Evolutionary conservation across 1,140 invertebrate species (phyloP).

Genomic region (Atta texana): DNA sequence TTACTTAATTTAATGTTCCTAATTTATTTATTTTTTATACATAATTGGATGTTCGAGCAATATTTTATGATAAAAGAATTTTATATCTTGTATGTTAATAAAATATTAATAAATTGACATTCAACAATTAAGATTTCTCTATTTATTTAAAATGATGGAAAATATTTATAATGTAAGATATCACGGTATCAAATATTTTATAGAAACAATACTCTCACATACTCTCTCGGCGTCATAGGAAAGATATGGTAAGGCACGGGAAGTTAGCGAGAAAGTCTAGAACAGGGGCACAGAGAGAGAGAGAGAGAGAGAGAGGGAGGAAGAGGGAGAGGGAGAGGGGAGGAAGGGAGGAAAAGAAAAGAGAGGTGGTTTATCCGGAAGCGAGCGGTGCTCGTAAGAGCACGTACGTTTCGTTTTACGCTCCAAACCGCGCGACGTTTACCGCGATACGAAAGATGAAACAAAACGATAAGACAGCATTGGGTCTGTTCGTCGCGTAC

Average conservation of each 20-base stretch:
- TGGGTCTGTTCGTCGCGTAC: background rate
- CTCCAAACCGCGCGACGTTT: slow-evolving; percentile 42
- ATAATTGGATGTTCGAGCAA: background rate
- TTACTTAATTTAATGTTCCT: background rate
- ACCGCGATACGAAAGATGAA: slow-evolving; percentile 67
- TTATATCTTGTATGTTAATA: background rate
- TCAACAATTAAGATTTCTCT: background rate
- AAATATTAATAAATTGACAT: background rate
- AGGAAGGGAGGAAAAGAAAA: too few relatives aligned
- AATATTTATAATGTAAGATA: background rate
- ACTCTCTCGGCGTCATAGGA: background rate
- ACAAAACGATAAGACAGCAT: slow-evolving; percentile 63
- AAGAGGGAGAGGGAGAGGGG: background rate
- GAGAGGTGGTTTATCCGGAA: slow-evolving; percentile 35
- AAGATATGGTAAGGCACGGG: slow-evolving; percentile 10
- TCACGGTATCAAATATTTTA: background rate
- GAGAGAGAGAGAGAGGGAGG: too few relatives aligned
- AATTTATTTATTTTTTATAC: background rate
- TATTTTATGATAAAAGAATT: background rate
- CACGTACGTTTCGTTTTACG: slow-evolving; percentile 52
- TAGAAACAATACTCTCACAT: slow-evolving; percentile 44
- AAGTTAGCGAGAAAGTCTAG: slow-evolving; percentile 46
- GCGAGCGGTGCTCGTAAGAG: slow-evolving; percentile 27
- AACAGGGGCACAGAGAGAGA: background rate
- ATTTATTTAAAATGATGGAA: background rate